Percentiles rank a stretch among this genome's conserved stretches.
Conservation (phyloP, 2,888 invertebrate species). For the Himalopsyche japonica region DNA sequence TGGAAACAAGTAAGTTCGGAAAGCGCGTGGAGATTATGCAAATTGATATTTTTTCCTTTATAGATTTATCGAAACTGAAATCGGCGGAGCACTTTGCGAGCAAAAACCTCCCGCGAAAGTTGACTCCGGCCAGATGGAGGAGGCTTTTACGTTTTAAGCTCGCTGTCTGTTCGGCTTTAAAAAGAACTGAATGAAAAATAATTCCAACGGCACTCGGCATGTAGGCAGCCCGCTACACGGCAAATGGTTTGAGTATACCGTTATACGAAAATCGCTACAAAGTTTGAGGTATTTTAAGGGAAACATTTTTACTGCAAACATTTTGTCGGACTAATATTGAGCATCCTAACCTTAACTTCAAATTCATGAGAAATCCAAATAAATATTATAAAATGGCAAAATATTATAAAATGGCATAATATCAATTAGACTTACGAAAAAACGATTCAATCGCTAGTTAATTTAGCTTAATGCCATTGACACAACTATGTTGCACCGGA, state of each 20-base stretch:
- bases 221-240: not conserved
- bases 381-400: too few species aligned
- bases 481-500: too few species aligned
- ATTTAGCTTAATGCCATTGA: too few species aligned
- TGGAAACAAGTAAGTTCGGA: not conserved
- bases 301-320: too few species aligned
- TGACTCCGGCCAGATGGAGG: not conserved
- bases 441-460: too few species aligned
- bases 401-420: too few species aligned
- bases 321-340: too few species aligned
- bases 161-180: not conserved
- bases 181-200: not conserved
- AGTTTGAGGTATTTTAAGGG: not conserved
- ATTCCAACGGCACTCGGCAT: not conserved
- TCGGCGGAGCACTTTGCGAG: not conserved
- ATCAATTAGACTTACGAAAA: too few species aligned
- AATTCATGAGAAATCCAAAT: too few species aligned
- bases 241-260: not conserved
- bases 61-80: not conserved
- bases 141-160: not conserved
- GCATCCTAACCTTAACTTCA: too few species aligned
- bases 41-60: not conserved
- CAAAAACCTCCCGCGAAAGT: not conserved
- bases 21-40: not conserved
- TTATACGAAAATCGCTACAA: not conserved